Base-by-base conservation (phyloP, 2,888 invertebrate species). In the Endomychus coccineus region DNA sequence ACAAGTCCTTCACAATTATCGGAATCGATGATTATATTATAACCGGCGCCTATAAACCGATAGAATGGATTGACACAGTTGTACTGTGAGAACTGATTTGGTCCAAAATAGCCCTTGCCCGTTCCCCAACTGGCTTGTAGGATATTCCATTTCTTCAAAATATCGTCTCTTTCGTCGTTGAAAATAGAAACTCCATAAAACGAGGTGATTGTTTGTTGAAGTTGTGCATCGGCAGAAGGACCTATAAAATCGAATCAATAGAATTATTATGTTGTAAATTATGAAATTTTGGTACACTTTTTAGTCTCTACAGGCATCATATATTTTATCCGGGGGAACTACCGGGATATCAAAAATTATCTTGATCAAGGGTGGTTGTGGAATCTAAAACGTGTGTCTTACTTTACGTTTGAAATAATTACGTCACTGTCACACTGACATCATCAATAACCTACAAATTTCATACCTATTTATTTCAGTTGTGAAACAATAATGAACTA, bases 111-210 rank as follows among this genome's bases (percentile, higher is more conserved):
- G 0, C 83, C 80, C 62, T 83, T 82, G 3, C 92, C 94, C 9
- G 78, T 78, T 11, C 89, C 90, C 85, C 87, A 86, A 43, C 83
- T 77, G 0, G 88, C 87, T 66, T 96, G 95, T 30, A 97, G 70
- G 54, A 92, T 82, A 64, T 98, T 98, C 85, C 94, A 94, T 59
- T 88, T 86, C 2, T 91, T 90, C 16, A 98, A 73, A 16, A 92
- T 84, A 40, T 83, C 82, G 61, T 98, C 97, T 19, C 96, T 72
- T 59, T 98, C 97, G 62, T 98, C 97, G 10, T 91, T 91, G 61
- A 87, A 97, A 30, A 96, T 77, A 32, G 79, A 80, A 43, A 66
- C 63, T 1, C 61, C 56, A 34, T 64, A 64, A 30, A 65, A 58
- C 1, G 64, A 65, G 0, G 71, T 73, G 35, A 74, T 72, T n/a